Evolutionary conservation across 2,888 invertebrate genomes (phyloP).

Genomic region (Dryadula phaetusa): DNA sequence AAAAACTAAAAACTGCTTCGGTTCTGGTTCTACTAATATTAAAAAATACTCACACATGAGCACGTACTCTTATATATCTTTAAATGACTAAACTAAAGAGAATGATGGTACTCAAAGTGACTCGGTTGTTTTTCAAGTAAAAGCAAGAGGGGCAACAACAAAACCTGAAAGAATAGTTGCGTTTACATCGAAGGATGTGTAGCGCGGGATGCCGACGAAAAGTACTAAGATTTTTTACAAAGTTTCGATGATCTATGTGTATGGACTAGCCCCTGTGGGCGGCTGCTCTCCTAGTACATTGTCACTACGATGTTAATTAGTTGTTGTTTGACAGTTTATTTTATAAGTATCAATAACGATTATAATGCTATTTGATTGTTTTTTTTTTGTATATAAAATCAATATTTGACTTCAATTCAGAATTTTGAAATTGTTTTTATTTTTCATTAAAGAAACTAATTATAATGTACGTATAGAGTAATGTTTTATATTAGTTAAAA

Average conservation of each 20-base stretch:
- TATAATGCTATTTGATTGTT: background rate
- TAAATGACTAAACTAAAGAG: slow-evolving; percentile 6
- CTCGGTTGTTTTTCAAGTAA: slow-evolving; percentile 75
- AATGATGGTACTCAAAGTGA: slow-evolving; percentile 41
- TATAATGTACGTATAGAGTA: no score
- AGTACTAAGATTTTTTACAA: slow-evolving; percentile 56
- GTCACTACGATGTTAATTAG: background rate
- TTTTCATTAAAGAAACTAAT: no score
- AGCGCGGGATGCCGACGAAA: slow-evolving; percentile 49
- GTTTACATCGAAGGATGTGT: slow-evolving; percentile 48
- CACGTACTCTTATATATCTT: slow-evolving; percentile 21
- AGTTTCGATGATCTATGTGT: slow-evolving; percentile 59
- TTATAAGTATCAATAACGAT: background rate
- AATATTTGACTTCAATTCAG: no score
- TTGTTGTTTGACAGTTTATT: background rate
- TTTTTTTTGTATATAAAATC: no score
- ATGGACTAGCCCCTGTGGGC: slow-evolving; percentile 21
- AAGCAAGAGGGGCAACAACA: slow-evolving; percentile 73
- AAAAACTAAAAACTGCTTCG: slow-evolving; percentile 17
- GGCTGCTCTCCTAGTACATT: background rate
- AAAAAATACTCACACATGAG: slow-evolving; percentile 18
- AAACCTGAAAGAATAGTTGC: slow-evolving; percentile 67
- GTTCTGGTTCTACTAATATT: slow-evolving; percentile 37
- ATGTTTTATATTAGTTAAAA: no score
- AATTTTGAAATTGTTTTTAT: no score